Evolutionary conservation across 2,113 vertebrate species (phyloP).

Genomic region (Otocyon megalotis): DNA sequence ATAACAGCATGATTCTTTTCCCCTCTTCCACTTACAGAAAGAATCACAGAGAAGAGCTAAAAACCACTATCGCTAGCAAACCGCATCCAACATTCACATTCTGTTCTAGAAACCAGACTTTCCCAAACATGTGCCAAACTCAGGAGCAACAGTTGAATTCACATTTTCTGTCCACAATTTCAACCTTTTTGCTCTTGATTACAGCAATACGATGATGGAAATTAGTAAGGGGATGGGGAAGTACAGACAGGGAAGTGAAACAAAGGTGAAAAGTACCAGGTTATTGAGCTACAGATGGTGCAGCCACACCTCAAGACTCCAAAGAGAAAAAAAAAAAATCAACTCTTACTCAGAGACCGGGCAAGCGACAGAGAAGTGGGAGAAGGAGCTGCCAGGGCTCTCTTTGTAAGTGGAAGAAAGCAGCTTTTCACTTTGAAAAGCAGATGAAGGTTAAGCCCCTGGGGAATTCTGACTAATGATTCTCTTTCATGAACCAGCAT

Average conservation of each 20-base stretch:
- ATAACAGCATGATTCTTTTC: background rate
- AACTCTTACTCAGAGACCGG: background rate
- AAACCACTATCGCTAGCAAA: background rate
- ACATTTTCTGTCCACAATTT: background rate
- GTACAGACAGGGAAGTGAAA: background rate
- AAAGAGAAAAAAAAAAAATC: slow-evolving; percentile 34
- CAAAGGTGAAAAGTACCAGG: background rate
- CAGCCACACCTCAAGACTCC: background rate
- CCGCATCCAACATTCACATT: background rate
- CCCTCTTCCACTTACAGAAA: background rate
- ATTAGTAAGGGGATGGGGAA: background rate
- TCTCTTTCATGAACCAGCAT: slow-evolving; percentile 76
- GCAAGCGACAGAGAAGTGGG: background rate
- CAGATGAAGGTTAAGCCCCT: slow-evolving; percentile 76
- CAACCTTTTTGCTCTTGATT: background rate
- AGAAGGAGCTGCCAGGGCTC: background rate
- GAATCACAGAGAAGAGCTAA: background rate
- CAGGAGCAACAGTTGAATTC: background rate
- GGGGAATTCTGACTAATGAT: slow-evolving; percentile 63
- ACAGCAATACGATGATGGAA: background rate
- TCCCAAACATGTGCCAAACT: background rate
- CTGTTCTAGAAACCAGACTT: background rate
- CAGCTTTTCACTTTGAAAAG: slow-evolving; percentile 66
- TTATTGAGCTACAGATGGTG: slow-evolving; percentile 41
- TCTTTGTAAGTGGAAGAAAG: background rate